Conservation (phyloP, 2,888 invertebrate species). For the Trissolcus japonicus region DNA sequence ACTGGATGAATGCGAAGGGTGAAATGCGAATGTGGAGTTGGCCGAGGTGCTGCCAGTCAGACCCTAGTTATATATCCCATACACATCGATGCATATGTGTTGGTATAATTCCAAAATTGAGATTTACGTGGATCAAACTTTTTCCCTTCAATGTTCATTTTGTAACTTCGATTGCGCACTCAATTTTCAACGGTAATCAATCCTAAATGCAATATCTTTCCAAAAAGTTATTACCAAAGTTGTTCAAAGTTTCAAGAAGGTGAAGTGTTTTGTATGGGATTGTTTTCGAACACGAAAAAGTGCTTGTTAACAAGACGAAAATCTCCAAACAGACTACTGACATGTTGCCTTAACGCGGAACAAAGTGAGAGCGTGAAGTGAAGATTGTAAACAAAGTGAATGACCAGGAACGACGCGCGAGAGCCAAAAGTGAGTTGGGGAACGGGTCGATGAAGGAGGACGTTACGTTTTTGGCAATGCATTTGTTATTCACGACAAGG, state of each 20-base stretch:
- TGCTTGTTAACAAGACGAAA: not conserved
- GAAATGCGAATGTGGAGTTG: conserved; percentile 57
- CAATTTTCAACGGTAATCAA: not conserved
- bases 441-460: conserved; percentile 50
- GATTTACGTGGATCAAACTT: conserved; percentile 71
- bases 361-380: conserved; percentile 12
- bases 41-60: conserved; percentile 52
- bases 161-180: conserved; percentile 10
- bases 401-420: conserved; percentile 37
- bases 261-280: too few species aligned
- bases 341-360: conserved; percentile 1
- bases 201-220: too few species aligned
- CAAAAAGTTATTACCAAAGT: not conserved
- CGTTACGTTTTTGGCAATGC: conserved; percentile 49
- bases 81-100: conserved; percentile 43
- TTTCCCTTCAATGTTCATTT: conserved; percentile 56
- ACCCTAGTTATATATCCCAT: conserved; percentile 48
- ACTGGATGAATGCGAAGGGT: conserved; percentile 74
- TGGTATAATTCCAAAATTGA: conserved; percentile 69
- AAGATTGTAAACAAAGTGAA: conserved; percentile 48
- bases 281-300: not conserved
- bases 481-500: conserved; percentile 53
- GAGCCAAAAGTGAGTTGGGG: conserved; percentile 28
- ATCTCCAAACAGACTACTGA: not conserved
- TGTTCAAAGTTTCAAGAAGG: not conserved